These are phyloP conservation scores for Hydrochoerus hydrochaeris DNA, from an alignment of 2,113 vertebrate species.

Conservation along the genomic window DNA sequence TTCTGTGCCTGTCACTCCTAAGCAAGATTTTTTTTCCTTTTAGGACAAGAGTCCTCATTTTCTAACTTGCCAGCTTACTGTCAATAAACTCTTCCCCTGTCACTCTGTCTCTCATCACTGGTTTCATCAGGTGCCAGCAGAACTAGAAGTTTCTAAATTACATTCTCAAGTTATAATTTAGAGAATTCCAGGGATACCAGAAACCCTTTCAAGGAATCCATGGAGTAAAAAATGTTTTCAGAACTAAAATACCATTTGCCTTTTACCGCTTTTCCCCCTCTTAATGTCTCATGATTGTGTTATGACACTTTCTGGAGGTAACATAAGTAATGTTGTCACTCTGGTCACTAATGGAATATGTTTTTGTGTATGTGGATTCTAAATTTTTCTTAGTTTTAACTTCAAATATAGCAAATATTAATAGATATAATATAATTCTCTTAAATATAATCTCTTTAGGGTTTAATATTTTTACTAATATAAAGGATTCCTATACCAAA, in stretches of 20 bases:
- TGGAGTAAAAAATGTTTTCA: slow-evolving; percentile 3
- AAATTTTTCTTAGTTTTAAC: slow-evolving; percentile 28
- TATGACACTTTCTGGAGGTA: neutral
- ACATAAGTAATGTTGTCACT: neutral
- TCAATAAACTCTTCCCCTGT: neutral
- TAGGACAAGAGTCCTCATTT: neutral
- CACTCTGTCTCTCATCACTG: neutral
- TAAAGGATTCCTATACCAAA: neutral
- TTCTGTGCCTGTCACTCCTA: neutral
- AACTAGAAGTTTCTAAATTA: neutral
- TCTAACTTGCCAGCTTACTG: neutral
- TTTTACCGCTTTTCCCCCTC: neutral
- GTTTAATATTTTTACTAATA: neutral
- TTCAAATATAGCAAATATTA: neutral
- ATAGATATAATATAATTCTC: neutral
- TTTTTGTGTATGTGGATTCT: neutral
- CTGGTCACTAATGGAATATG: neutral
- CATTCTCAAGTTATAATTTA: neutral
- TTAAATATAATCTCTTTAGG: neutral
- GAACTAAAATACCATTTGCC: neutral
- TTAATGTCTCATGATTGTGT: neutral
- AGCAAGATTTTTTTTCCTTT: neutral
- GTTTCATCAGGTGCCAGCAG: neutral
- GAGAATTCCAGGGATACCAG: neutral
- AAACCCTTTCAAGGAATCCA: neutral